Conservation (phyloP, 2,797 vertebrate genomes). For the Hyperoplus immaculatus region DNA sequence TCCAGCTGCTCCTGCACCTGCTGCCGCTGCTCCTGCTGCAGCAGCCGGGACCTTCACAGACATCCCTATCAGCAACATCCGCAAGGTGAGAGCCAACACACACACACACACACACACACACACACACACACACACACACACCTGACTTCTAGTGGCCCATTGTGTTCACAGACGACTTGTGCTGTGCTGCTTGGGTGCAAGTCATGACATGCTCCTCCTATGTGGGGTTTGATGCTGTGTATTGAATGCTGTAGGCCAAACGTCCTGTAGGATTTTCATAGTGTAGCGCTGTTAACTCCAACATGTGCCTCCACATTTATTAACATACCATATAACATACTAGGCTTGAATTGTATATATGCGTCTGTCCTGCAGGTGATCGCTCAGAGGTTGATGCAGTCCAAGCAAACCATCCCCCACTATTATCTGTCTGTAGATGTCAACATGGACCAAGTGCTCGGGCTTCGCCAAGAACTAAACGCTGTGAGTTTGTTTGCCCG, state of each 20-base stretch:
- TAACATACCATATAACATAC: too few relatives aligned
- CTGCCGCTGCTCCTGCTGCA: slow-evolving; percentile 54
- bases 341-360: slow-evolving; percentile 28
- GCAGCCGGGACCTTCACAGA: slow-evolving; percentile 94
- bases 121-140: not conserved
- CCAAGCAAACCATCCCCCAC: slow-evolving; percentile 99
- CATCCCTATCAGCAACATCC: slow-evolving; percentile 95
- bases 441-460: slow-evolving; percentile 94
- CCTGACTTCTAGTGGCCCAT: not conserved
- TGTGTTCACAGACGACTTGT: slow-evolving; percentile 8
- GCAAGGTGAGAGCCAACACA: slow-evolving; percentile 85
- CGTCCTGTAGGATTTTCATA: slow-evolving; percentile 27
- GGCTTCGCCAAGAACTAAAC: slow-evolving; percentile 95
- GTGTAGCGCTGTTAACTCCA: slow-evolving; percentile 41
- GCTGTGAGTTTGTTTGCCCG: slow-evolving; percentile 81
- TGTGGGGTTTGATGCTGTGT: not conserved
- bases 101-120: slow-evolving; percentile 5
- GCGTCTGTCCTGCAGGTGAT: slow-evolving; percentile 88
- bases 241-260: slow-evolving; percentile 25
- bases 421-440: slow-evolving; percentile 97
- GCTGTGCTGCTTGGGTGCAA: not conserved
- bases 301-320: slow-evolving; percentile 41
- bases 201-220: slow-evolving; percentile 3
- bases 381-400: slow-evolving; percentile 96
- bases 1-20: slow-evolving; percentile 75